Conservation (phyloP, 2,113 vertebrate genomes). For the Psammodynastes pulverulentus region DNA sequence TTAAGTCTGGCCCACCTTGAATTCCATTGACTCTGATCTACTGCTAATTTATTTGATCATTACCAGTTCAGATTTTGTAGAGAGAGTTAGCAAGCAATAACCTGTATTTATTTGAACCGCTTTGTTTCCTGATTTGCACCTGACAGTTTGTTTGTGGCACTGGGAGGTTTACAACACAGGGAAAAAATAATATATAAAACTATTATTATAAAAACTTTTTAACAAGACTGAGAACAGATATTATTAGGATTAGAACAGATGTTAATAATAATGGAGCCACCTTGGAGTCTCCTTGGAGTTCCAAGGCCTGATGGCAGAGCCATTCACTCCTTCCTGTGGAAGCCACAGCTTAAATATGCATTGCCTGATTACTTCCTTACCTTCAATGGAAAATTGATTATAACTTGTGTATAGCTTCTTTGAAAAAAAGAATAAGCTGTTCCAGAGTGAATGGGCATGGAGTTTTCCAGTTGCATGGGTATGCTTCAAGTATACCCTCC, state of each 20-base stretch:
- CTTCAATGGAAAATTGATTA: neutral
- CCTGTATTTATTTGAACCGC: neutral
- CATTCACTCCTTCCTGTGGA: neutral
- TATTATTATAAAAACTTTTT: neutral
- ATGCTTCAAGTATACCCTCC: neutral
- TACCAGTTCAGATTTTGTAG: neutral
- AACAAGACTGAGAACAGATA: neutral
- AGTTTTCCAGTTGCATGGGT: too few species aligned
- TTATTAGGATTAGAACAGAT: neutral
- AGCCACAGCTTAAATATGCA: neutral
- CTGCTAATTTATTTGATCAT: neutral
- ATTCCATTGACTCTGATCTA: neutral
- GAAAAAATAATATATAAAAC: neutral
- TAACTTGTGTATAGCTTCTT: neutral
- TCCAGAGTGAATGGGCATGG: neutral
- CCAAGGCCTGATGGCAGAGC: neutral
- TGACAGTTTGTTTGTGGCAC: neutral
- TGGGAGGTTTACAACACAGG: neutral
- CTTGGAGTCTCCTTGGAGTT: neutral
- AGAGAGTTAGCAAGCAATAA: neutral
- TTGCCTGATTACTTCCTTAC: neutral
- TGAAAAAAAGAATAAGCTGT: neutral
- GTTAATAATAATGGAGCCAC: neutral
- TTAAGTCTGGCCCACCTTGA: neutral
- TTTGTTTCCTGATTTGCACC: neutral